Percentiles rank a stretch among this genome's conserved stretches.
These are phyloP conservation scores for Eptatretus burgeri DNA, from an alignment of 2,113 vertebrate species.

Conservation along the genomic window DNA sequence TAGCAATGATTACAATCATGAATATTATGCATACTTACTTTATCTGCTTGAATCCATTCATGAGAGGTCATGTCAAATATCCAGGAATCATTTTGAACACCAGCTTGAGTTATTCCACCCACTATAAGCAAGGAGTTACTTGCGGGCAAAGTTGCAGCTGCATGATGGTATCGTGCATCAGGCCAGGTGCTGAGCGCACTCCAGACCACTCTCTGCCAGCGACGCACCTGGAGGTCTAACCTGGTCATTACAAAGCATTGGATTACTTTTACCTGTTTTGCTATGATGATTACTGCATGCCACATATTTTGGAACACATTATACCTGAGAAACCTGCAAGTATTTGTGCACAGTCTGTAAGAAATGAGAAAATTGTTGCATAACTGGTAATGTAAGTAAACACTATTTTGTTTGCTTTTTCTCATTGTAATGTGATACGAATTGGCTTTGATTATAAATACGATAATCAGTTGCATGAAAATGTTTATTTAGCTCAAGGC, in stretches of 20 bases:
- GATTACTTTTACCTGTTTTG: background rate
- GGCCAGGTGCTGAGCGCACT: constrained; percentile 29
- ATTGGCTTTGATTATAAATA: no score
- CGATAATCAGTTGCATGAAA: no score
- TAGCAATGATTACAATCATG: no score
- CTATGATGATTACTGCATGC: no score
- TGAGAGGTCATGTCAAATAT: constrained; percentile 48
- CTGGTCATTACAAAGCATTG: constrained; percentile 13
- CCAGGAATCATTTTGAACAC: constrained; percentile 41
- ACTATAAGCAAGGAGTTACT: constrained; percentile 42
- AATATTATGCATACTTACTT: constrained; percentile 11
- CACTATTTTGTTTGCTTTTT: no score
- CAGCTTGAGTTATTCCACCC: constrained; percentile 31
- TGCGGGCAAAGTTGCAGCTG: constrained; percentile 23
- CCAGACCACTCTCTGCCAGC: constrained; percentile 59
- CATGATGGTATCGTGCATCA: constrained; percentile 38
- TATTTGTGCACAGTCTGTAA: no score
- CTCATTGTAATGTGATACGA: no score
- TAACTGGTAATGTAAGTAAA: no score
- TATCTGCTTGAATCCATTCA: constrained; percentile 44
- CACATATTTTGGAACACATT: no score
- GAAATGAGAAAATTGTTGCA: no score
- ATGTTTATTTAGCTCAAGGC: no score
- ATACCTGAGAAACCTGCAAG: no score
- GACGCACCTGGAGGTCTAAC: constrained; percentile 35